Percentiles rank a stretch among this genome's conserved stretches.
Conservation (phyloP, 1,140 invertebrate genomes). For the Aphelenchoides besseyi region DNA sequence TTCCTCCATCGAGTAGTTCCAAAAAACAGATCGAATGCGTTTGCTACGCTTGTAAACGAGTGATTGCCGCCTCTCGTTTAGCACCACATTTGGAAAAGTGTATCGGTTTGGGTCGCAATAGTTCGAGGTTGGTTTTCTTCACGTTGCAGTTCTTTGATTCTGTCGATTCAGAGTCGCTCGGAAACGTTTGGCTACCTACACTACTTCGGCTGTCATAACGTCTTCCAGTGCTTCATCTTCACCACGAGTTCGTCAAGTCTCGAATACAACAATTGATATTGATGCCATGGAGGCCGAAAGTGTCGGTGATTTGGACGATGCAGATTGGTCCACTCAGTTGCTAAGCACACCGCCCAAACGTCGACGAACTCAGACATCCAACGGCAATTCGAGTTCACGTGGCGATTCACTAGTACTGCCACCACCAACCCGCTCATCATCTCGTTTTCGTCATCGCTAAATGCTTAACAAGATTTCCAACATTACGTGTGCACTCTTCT, state of each 20-base stretch:
- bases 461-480: too few relatives aligned
- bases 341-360: background rate
- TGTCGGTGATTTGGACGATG: background rate
- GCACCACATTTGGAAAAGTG: conserved; percentile 50
- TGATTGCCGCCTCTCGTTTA: conserved; percentile 45
- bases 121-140: conserved; percentile 32
- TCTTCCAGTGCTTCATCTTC: background rate
- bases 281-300: background rate
- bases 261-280: background rate
- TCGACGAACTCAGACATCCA: background rate
- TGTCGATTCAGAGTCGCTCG: background rate
- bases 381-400: too few relatives aligned
- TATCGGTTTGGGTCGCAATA: conserved; percentile 42
- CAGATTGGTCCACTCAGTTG: background rate
- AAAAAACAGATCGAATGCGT: conserved; percentile 21
- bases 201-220: too few relatives aligned
- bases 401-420: background rate
- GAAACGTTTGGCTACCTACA: background rate
- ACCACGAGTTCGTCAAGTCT: background rate
- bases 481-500: background rate
- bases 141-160: too few relatives aligned
- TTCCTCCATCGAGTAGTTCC: background rate
- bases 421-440: background rate
- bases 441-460: background rate
- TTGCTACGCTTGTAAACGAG: conserved; percentile 21